These are phyloP conservation scores for Lagria hirta DNA, from an alignment of 2,888 invertebrate species.

Conservation along the genomic window DNA sequence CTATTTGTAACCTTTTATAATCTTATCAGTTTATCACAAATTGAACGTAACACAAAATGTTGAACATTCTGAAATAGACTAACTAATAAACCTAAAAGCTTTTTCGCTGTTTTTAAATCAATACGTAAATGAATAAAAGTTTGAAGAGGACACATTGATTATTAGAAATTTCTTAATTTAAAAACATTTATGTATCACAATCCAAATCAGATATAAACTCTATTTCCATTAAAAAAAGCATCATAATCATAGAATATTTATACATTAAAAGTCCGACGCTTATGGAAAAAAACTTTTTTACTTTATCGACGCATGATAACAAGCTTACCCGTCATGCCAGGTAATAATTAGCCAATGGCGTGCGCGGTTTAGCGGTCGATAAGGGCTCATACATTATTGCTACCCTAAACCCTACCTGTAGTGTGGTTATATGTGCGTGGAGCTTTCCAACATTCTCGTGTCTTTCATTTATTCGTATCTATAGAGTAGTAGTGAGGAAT, in stretches of 20 bases:
- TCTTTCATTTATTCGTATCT: slow-evolving; percentile 19
- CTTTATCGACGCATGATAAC: slow-evolving; percentile 29
- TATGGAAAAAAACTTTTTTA: slow-evolving; percentile 25
- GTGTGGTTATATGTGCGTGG: slow-evolving; percentile 21
- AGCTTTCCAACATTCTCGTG: slow-evolving; percentile 17
- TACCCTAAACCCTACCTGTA: slow-evolving; percentile 28
- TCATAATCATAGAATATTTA: no score
- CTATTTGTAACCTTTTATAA: no score
- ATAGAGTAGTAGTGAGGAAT: slow-evolving; percentile 23
- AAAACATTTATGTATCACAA: slow-evolving; percentile 6
- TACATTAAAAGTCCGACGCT: slow-evolving; percentile 3
- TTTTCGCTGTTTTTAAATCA: no score
- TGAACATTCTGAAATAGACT: no score
- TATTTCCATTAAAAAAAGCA: no score
- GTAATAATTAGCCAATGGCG: slow-evolving; percentile 32
- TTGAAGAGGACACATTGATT: no score
- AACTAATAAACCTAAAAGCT: no score
- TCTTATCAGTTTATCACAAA: no score
- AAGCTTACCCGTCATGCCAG: slow-evolving; percentile 26
- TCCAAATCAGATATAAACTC: no score
- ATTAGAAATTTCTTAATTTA: no score
- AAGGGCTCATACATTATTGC: slow-evolving; percentile 27
- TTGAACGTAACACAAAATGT: no score
- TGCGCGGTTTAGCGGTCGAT: slow-evolving; percentile 24
- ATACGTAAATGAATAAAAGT: no score